Percentiles rank a stretch among this genome's conserved stretches.
Evolutionary conservation across 1,140 invertebrate species (phyloP).

Genomic region (Chelonus insularis): DNA sequence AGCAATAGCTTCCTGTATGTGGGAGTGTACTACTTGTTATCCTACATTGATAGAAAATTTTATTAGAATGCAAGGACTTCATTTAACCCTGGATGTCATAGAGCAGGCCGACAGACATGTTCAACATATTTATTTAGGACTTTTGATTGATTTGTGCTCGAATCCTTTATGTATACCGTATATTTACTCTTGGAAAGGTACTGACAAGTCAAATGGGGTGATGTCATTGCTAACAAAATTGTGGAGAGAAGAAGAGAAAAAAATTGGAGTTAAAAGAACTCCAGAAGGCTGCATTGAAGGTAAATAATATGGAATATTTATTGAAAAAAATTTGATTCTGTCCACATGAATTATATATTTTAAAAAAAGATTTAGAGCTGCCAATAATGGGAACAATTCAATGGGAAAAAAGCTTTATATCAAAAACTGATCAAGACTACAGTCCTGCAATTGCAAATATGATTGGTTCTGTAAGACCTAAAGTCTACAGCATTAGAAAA

Average conservation of each 20-base stretch:
- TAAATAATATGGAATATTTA: slow-evolving; percentile 12
- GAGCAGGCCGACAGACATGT: slow-evolving; percentile 30
- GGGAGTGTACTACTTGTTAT: slow-evolving; percentile 39
- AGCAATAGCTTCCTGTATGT: slow-evolving; percentile 40
- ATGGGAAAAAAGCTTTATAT: slow-evolving; percentile 33
- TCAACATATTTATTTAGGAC: slow-evolving; percentile 40
- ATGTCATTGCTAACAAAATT: slow-evolving; percentile 39
- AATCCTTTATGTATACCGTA: slow-evolving; percentile 31
- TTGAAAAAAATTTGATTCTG: neutral
- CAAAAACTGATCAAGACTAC: slow-evolving; percentile 23
- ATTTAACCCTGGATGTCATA: slow-evolving; percentile 31
- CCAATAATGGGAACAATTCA: slow-evolving; percentile 39
- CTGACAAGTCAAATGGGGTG: slow-evolving; percentile 37
- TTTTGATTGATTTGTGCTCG: slow-evolving; percentile 40
- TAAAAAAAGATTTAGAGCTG: slow-evolving; percentile 40
- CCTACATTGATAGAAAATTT: slow-evolving; percentile 34
- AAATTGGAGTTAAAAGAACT: slow-evolving; percentile 34
- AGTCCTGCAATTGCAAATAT: slow-evolving; percentile 37
- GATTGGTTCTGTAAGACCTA: slow-evolving; percentile 41
- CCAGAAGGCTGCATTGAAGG: slow-evolving; percentile 33
- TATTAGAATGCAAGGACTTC: slow-evolving; percentile 25
- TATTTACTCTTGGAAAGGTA: slow-evolving; percentile 45
- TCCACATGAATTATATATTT: too few species aligned
- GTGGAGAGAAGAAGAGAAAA: slow-evolving; percentile 47
- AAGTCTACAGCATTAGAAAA: slow-evolving; percentile 42